Evolutionary conservation across 1,140 invertebrate species (phyloP).

Genomic region (Ptiloglossa arizonensis): DNA sequence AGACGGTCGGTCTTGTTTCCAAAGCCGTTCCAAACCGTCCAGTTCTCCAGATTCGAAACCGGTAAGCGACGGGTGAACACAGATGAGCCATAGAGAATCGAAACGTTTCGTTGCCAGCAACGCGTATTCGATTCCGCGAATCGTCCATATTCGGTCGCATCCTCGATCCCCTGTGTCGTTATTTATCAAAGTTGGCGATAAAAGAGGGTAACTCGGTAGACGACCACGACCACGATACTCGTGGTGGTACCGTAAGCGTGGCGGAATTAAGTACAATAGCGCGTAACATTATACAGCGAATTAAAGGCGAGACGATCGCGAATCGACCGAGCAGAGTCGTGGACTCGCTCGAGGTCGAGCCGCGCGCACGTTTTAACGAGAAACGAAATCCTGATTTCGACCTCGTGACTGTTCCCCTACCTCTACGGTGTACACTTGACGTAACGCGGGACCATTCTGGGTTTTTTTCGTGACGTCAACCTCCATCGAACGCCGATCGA

Average conservation of each 20-base stretch:
- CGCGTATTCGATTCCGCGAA: conserved; percentile 31
- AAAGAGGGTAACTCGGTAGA: neutral
- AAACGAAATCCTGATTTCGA: conserved; percentile 30
- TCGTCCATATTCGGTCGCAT: conserved; percentile 43
- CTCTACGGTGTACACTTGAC: neutral
- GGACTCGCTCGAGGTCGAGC: conserved; percentile 14
- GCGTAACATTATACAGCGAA: conserved; percentile 55
- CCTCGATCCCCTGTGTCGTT: neutral
- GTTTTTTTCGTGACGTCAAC: conserved; percentile 32
- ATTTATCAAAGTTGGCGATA: conserved; percentile 25
- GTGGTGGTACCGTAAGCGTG: conserved; percentile 44
- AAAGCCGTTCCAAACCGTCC: neutral
- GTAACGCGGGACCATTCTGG: neutral
- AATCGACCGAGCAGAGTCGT: neutral
- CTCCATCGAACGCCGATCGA: conserved; percentile 11
- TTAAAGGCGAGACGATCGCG: conserved; percentile 30
- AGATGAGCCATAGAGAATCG: too few species aligned
- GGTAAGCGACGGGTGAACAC: neutral
- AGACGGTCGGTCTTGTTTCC: neutral
- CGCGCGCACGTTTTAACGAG: conserved; percentile 30
- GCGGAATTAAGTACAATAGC: conserved; percentile 50
- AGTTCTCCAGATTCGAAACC: neutral
- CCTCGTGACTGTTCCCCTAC: neutral
- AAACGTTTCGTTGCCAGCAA: neutral
- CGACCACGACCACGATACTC: neutral